Conservation (phyloP, 2,888 invertebrate species). For the Noctuana brunneofusca region DNA sequence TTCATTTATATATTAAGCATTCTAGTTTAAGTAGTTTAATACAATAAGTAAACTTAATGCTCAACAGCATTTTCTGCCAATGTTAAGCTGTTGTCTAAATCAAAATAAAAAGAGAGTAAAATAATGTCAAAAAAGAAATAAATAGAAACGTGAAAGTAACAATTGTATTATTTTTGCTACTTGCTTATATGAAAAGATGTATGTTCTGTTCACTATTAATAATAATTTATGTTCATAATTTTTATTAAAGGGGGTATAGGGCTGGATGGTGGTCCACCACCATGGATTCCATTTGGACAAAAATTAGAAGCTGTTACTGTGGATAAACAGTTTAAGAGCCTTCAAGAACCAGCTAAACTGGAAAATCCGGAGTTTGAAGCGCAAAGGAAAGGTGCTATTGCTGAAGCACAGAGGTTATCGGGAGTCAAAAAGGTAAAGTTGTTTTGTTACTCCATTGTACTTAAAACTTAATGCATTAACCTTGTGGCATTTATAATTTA, state of each 20-base stretch:
- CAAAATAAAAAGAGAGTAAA: too few species aligned
- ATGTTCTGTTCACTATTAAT: not conserved
- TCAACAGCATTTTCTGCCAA: too few species aligned
- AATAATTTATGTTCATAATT: not conserved
- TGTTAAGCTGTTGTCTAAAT: too few species aligned
- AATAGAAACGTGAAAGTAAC: too few species aligned
- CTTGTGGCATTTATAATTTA: too few species aligned
- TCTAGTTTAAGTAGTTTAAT: too few species aligned
- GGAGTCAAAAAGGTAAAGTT: slow-evolving; percentile 79
- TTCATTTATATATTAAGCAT: too few species aligned
- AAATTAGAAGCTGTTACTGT: slow-evolving; percentile 84
- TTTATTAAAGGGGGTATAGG: slow-evolving; percentile 77
- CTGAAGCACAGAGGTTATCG: slow-evolving; percentile 89
- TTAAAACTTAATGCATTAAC: not conserved
- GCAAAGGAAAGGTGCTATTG: slow-evolving; percentile 94
- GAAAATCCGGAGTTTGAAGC: slow-evolving; percentile 93
- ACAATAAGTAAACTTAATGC: too few species aligned
- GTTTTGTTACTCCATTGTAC: not conserved
- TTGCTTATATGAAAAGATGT: too few species aligned
- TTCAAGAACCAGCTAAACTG: slow-evolving; percentile 84
- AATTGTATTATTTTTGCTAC: not conserved
- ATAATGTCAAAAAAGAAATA: too few species aligned
- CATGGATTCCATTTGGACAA: slow-evolving; percentile 96
- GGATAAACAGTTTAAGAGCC: slow-evolving; percentile 88
- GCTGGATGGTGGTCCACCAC: slow-evolving; percentile 91